Evolutionary conservation across 2,797 vertebrate species (phyloP).

Genomic region (Lithobates sylvaticus): DNA sequence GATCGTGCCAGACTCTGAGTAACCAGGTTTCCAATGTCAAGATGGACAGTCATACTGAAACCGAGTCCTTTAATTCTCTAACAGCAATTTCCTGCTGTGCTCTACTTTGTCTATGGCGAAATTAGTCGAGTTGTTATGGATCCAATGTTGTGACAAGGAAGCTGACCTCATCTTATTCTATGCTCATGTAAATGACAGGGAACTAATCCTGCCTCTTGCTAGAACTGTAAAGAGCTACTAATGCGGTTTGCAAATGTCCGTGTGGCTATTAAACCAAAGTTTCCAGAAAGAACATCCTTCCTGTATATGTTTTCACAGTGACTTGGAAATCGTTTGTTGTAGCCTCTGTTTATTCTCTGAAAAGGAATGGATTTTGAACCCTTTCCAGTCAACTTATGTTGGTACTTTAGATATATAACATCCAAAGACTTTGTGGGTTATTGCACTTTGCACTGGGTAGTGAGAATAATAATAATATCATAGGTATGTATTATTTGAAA

Average conservation of each 20-base stretch:
- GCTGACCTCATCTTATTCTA: conserved; percentile 25
- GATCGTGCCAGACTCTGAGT: background rate
- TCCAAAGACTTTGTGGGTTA: background rate
- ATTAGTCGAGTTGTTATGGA: background rate
- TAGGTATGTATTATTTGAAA: background rate
- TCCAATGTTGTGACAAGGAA: background rate
- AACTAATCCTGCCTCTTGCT: conserved; percentile 12
- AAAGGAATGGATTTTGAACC: background rate
- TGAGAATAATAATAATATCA: background rate
- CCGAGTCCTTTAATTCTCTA: background rate
- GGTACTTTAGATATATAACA: background rate
- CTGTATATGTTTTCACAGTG: conserved; percentile 13
- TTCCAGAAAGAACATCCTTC: conserved; percentile 37
- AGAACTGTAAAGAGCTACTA: conserved; percentile 30
- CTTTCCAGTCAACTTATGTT: background rate
- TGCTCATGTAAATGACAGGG: conserved; percentile 9
- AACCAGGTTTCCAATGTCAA: background rate
- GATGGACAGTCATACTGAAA: background rate
- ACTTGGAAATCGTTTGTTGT: conserved; percentile 10
- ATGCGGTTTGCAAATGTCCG: conserved; percentile 38
- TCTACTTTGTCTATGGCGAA: background rate
- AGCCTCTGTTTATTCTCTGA: conserved; percentile 6
- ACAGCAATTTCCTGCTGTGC: background rate
- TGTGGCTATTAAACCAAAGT: conserved; percentile 24
- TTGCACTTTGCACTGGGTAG: background rate